Evolutionary conservation across 2,888 invertebrate genomes (phyloP).

Genomic region (Agrotis segetum): DNA sequence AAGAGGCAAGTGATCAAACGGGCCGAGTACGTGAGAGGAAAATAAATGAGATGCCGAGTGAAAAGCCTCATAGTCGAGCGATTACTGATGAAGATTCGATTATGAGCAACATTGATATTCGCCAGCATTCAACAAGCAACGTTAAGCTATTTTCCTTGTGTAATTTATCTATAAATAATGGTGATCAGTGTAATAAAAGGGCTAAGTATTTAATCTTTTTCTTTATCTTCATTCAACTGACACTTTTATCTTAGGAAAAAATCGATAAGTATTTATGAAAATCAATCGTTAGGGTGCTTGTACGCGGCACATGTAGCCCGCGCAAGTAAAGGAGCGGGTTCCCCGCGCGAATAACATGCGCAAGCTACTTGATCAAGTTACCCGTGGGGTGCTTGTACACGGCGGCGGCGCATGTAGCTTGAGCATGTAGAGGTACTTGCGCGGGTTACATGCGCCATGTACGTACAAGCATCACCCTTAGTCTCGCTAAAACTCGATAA

Average conservation of each 20-base stretch:
- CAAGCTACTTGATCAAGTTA: no score
- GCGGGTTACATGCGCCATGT: no score
- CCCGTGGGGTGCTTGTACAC: no score
- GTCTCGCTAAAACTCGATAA: no score
- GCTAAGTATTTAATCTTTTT: background rate
- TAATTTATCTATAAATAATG: constrained; percentile 1
- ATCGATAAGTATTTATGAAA: no score
- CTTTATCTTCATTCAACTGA: background rate
- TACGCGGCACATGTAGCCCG: no score
- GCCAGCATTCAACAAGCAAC: background rate
- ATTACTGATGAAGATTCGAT: constrained; percentile 26
- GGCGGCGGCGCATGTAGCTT: no score
- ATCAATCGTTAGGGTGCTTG: no score
- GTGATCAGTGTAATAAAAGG: background rate
- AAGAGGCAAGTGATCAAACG: constrained; percentile 24
- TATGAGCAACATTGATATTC: constrained; percentile 21
- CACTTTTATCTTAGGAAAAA: background rate
- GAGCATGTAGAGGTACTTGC: no score
- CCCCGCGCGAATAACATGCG: no score
- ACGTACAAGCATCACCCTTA: no score
- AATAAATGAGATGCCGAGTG: constrained; percentile 25
- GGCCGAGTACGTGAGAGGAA: constrained; percentile 35
- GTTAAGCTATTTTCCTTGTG: background rate
- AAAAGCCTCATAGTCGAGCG: constrained; percentile 33
- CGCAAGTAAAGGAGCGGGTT: no score